These are phyloP conservation scores for Rhadinocentrus ornatus DNA, from an alignment of 2,797 vertebrate genomes.

Conservation along the genomic window DNA sequence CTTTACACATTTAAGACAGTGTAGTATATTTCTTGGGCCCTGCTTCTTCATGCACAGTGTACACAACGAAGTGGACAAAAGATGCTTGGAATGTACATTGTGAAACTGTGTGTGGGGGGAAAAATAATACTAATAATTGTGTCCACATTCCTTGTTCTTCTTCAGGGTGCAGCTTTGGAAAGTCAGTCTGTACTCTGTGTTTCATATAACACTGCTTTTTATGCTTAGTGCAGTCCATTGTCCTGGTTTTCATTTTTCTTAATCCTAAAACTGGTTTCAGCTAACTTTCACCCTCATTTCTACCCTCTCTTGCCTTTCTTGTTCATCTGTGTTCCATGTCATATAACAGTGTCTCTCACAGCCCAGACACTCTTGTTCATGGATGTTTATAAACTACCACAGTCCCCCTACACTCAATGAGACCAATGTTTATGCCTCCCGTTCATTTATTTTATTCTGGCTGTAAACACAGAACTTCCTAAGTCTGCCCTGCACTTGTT, in stretches of 20 bases:
- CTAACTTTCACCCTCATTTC: background rate
- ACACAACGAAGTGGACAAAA: background rate
- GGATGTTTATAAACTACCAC: slow-evolving; percentile 72
- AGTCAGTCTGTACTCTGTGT: background rate
- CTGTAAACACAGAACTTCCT: slow-evolving; percentile 64
- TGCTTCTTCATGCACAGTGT: background rate
- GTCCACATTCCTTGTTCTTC: background rate
- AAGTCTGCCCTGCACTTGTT: slow-evolving; percentile 39
- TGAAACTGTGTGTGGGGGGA: background rate
- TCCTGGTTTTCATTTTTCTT: background rate
- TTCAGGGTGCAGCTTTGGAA: background rate
- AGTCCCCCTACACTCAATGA: slow-evolving; percentile 52
- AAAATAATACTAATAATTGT: too few relatives aligned
- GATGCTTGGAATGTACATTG: background rate
- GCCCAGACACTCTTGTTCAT: slow-evolving; percentile 54
- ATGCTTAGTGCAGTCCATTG: background rate
- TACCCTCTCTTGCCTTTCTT: background rate
- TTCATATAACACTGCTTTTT: background rate
- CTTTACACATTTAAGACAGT: slow-evolving; percentile 6
- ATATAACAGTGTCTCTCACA: slow-evolving; percentile 19
- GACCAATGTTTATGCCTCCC: slow-evolving; percentile 65
- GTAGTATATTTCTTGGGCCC: slow-evolving; percentile 4
- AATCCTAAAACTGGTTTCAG: background rate
- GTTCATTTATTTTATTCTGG: slow-evolving; percentile 61
- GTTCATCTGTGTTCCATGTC: slow-evolving; percentile 16